A percentile compares a stretch with the other conserved stretches of the same genome.
phyloP scores from a whole-genome alignment of 2,888 invertebrate genomes.

The Sycophila texana region DNA sequence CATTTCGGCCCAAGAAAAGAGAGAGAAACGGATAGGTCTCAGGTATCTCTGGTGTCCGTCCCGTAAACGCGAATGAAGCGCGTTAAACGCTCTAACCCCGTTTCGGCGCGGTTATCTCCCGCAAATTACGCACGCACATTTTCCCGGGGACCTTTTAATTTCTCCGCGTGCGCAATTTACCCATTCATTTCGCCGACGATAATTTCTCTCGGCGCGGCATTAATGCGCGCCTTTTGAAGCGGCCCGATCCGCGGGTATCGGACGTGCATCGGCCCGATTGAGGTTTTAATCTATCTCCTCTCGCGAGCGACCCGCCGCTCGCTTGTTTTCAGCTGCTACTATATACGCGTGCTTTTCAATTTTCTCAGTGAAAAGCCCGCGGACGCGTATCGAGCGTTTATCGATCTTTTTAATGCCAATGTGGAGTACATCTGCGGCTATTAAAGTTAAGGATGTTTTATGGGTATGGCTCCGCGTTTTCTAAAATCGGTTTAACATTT shows the following conservation, averaged over 20 bases:
- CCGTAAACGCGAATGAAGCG: constrained; percentile 21
- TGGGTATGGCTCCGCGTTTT: too few relatives aligned
- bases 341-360: neutral
- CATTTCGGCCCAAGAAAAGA: neutral
- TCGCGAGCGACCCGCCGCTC: neutral
- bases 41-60: neutral
- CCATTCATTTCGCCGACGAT: constrained; percentile 40
- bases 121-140: constrained; percentile 27
- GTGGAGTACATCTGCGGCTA: too few relatives aligned
- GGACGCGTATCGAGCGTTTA: neutral
- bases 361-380: constrained; percentile 18
- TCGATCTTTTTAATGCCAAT: too few relatives aligned
- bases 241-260: constrained; percentile 6
- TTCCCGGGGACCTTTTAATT: constrained; percentile 43
- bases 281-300: neutral
- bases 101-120: constrained; percentile 15
- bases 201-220: constrained; percentile 36
- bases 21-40: neutral
- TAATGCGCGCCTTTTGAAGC: constrained; percentile 20
- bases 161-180: constrained; percentile 19
- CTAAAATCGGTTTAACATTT: too few relatives aligned
- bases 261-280: constrained; percentile 15
- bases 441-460: too few relatives aligned
- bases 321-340: constrained; percentile 29
- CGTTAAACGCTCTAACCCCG: constrained; percentile 35